phyloP scores from a whole-genome alignment of 2,113 vertebrate species.

The Coptodon bakossiorum region DNA sequence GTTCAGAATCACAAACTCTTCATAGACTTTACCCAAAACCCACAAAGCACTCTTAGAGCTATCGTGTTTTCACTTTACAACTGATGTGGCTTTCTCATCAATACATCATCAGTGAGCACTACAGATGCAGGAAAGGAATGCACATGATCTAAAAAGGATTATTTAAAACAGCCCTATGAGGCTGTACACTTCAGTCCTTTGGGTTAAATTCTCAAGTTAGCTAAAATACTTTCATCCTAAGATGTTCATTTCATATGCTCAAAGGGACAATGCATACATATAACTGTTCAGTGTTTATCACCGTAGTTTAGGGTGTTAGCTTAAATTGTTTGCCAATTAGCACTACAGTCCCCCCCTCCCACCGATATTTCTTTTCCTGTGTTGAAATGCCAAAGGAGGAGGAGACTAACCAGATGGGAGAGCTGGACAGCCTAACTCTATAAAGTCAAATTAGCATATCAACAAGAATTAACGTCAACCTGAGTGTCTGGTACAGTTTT shows the following conservation, averaged over 20 bases:
- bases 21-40: neutral
- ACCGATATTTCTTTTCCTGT: neutral
- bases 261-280: neutral
- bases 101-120: slow-evolving; percentile 2
- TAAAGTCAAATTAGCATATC: neutral
- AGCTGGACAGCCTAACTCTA: neutral
- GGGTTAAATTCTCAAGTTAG: neutral
- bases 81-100: slow-evolving; percentile 7
- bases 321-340: neutral
- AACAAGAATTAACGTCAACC: neutral
- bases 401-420: neutral
- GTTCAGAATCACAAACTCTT: slow-evolving; percentile 14
- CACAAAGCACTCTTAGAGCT: slow-evolving; percentile 8
- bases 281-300: neutral
- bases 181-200: neutral
- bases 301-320: neutral
- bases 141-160: neutral
- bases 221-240: neutral
- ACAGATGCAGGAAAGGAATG: neutral
- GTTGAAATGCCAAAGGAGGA: neutral
- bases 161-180: neutral
- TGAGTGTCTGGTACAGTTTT: neutral
- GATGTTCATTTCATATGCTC: neutral
- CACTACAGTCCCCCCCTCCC: neutral
- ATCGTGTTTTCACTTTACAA: slow-evolving; percentile 9